Conservation (phyloP, 2,888 invertebrate genomes). For the Drepana falcataria region DNA sequence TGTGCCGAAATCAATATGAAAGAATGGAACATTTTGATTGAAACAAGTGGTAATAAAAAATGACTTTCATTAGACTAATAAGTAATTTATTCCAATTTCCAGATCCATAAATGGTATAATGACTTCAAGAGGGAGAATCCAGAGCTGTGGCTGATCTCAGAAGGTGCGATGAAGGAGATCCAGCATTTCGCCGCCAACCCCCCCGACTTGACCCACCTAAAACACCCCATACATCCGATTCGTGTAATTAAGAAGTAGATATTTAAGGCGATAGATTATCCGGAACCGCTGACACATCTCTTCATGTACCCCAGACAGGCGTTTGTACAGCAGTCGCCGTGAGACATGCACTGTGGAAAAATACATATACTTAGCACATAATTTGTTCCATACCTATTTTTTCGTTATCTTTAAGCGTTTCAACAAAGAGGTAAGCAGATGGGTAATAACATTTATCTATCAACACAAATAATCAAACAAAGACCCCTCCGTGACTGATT, state of each 20-base stretch:
- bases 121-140: slow-evolving; percentile 83
- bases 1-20: too few relatives aligned
- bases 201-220: slow-evolving; percentile 83
- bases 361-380: slow-evolving; percentile 2
- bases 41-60: not conserved
- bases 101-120: slow-evolving; percentile 82
- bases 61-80: not conserved
- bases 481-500: too few relatives aligned
- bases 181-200: slow-evolving; percentile 83
- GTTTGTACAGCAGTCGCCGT: slow-evolving; percentile 51
- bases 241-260: slow-evolving; percentile 65
- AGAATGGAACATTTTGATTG: too few relatives aligned
- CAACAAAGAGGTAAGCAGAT: too few relatives aligned
- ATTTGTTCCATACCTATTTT: too few relatives aligned
- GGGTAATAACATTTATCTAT: too few relatives aligned
- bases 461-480: too few relatives aligned
- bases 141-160: slow-evolving; percentile 84
- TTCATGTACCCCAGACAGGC: slow-evolving; percentile 51
- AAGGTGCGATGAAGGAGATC: slow-evolving; percentile 83
- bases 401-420: too few relatives aligned
- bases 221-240: slow-evolving; percentile 86
- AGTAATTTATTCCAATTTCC: slow-evolving; percentile 12
- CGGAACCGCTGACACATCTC: slow-evolving; percentile 42
- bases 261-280: not conserved
- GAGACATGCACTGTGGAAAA: slow-evolving; percentile 43